A percentile compares a stretch with the other conserved stretches of the same genome.
phyloP scores from a whole-genome alignment of 2,797 vertebrate genomes.

The Sciaenops ocellatus region DNA sequence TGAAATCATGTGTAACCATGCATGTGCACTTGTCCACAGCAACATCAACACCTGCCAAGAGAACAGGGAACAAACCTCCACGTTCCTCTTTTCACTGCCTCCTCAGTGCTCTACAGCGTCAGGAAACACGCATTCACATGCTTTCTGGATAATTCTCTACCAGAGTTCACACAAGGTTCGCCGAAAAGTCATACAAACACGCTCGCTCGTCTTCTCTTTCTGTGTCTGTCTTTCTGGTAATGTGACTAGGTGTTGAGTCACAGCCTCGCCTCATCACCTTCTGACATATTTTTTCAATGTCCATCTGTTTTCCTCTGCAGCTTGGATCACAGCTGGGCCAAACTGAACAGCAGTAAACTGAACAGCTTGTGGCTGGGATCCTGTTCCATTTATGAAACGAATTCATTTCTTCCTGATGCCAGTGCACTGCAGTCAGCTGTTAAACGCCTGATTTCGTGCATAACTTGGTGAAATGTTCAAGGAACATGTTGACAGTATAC shows the following conservation, averaged over 20 bases:
- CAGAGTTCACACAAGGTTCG: slow-evolving; percentile 14
- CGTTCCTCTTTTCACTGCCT: slow-evolving; percentile 66
- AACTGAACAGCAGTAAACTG: too few relatives aligned
- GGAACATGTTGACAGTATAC: neutral
- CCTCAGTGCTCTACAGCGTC: slow-evolving; percentile 51
- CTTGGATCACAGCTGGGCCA: slow-evolving; percentile 28
- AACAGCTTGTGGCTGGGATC: neutral
- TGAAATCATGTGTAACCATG: slow-evolving; percentile 29
- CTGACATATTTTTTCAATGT: slow-evolving; percentile 15
- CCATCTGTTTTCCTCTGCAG: slow-evolving; percentile 7
- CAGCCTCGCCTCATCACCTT: slow-evolving; percentile 28
- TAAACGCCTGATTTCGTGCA: slow-evolving; percentile 2
- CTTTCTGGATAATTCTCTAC: slow-evolving; percentile 19
- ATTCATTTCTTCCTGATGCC: slow-evolving; percentile 3
- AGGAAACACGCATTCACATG: slow-evolving; percentile 31
- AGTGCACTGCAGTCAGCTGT: neutral
- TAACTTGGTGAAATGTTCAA: slow-evolving; percentile 9
- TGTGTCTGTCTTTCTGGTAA: slow-evolving; percentile 8
- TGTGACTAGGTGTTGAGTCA: slow-evolving; percentile 58
- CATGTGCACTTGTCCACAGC: slow-evolving; percentile 15
- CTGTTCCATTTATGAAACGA: slow-evolving; percentile 5
- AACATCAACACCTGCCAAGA: slow-evolving; percentile 51
- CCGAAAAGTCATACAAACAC: slow-evolving; percentile 9
- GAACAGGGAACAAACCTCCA: slow-evolving; percentile 66
- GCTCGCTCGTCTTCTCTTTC: slow-evolving; percentile 17